Conservation (phyloP, 2,888 invertebrate species). For the Mimumesa dahlbomi region DNA sequence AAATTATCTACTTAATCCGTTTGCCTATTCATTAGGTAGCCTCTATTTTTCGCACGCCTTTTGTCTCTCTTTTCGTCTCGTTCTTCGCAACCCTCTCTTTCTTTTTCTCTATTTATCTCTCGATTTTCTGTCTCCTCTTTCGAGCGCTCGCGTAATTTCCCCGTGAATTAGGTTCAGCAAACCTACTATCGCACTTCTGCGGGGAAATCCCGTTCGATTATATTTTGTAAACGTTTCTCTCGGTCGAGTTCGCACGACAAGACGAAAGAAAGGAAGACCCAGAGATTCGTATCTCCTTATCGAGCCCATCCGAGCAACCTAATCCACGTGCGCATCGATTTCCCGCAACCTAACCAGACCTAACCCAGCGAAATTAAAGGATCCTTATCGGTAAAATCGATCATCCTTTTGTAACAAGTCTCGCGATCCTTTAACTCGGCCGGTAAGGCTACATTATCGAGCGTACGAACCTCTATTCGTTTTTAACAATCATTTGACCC, state of each 20-base stretch:
- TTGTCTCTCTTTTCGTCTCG: too few species aligned
- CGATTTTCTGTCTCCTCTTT: background rate
- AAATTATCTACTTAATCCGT: slow-evolving; percentile 56
- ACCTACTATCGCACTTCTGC: slow-evolving; percentile 21
- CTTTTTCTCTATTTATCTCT: slow-evolving; percentile 12
- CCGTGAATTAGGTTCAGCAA: slow-evolving; percentile 29
- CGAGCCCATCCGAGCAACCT: slow-evolving; percentile 8
- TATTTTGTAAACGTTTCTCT: background rate
- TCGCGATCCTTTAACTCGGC: too few species aligned
- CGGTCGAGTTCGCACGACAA: slow-evolving; percentile 14
- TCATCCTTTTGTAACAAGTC: too few species aligned
- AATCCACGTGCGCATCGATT: background rate
- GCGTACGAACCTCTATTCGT: too few species aligned
- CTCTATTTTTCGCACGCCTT: slow-evolving; percentile 69
- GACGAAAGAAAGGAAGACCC: slow-evolving; percentile 26
- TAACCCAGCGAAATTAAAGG: too few species aligned
- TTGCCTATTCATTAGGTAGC: slow-evolving; percentile 74
- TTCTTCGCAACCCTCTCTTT: slow-evolving; percentile 5
- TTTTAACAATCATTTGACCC: too few species aligned
- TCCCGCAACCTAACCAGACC: too few species aligned
- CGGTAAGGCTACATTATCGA: too few species aligned
- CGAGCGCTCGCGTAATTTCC: background rate
- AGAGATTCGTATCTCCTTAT: slow-evolving; percentile 1
- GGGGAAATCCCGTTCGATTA: background rate
- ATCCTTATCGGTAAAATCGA: too few species aligned